Base-by-base conservation (phyloP, 2,113 vertebrate genomes). In the Riparia riparia region DNA sequence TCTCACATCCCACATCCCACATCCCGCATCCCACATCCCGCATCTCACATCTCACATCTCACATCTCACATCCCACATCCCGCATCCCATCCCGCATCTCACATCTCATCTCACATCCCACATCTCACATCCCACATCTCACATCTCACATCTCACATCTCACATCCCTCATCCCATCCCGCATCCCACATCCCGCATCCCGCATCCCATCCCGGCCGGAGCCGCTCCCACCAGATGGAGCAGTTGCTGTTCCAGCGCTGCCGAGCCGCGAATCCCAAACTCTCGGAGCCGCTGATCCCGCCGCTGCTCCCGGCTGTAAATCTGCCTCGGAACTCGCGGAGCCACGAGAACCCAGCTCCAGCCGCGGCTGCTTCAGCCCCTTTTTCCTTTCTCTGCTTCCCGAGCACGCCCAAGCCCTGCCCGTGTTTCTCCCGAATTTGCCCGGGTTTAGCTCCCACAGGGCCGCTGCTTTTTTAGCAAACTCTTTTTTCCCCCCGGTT, bases 151-250 rank as follows among this genome's bases (percentile, higher is more conserved):
- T 47, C 10, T 24, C 11, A 0, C 26, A 49, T 49, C 16, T 11
- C 22, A 4, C 29, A 65, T 41, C 37, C 37, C 41, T 0, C 4
- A 1, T 29, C 69, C 76, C 16, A 0, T 19, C 19, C 20, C 31
- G 1, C 9, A 65, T 15, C 47, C 47, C 20, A 0, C 4, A 1
- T 44, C 69, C 68, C 31, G 0, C 14, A 25, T 32, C 37, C 6
- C 29, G 7, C 3, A 1, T n/a, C 76, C 81, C 83, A 17, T 2
- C 37, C 56, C 57, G 1, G 74, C 6, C 22, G 0, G 20, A 17
- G 79, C 45, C 21, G 2, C 50, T 89, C 81, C 96, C 98, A 97
- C 44, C 97, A 98, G 98, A 98, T 98, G 98, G 98, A 89, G 97
- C n/a, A 97, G 95, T 95, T 98, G 98, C 96, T 32, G 98, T 98